Conservation (phyloP, 2,113 vertebrate genomes). For the Lota lota region DNA sequence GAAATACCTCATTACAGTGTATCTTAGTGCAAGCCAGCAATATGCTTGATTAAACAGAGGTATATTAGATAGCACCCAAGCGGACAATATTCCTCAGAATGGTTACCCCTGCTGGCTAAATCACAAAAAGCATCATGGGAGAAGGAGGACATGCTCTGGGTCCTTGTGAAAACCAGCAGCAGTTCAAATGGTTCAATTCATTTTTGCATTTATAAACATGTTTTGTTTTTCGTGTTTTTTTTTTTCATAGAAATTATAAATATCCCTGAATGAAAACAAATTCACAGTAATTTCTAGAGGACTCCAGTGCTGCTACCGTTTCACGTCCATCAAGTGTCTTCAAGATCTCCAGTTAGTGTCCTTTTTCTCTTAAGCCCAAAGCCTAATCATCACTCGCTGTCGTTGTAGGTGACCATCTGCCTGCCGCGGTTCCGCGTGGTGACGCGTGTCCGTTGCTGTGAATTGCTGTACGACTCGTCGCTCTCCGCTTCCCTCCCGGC, state of each 20-base stretch:
- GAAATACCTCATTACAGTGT: conserved; percentile 81
- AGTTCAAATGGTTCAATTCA: conserved; percentile 72
- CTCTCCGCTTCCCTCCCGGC: conserved; percentile 57
- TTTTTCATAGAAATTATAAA: conserved; percentile 82
- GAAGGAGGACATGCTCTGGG: conserved; percentile 54
- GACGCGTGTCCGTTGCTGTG: conserved; percentile 40
- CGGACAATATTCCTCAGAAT: conserved; percentile 63
- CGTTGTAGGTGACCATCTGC: conserved; percentile 71
- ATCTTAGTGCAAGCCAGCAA: conserved; percentile 82
- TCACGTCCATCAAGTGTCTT: conserved; percentile 67
- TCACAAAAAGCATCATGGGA: conserved; percentile 63
- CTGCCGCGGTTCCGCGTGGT: conserved; percentile 74
- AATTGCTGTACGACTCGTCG: conserved; percentile 40
- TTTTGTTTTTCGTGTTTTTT: conserved; percentile 49
- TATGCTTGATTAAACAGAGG: conserved; percentile 78
- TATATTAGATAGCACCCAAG: conserved; percentile 82
- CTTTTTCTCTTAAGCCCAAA: conserved; percentile 15
- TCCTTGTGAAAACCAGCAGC: conserved; percentile 66
- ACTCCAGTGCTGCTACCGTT: conserved; percentile 80
- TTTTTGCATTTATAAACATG: conserved; percentile 65
- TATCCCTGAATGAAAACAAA: conserved; percentile 82
- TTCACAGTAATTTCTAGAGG: conserved; percentile 79
- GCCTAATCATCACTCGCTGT: conserved; percentile 69
- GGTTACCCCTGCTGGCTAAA: conserved; percentile 59
- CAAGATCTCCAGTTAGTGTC: conserved; percentile 66